These are phyloP conservation scores for Gorsachius magnificus DNA, from an alignment of 2,797 vertebrate genomes.

Conservation along the genomic window DNA sequence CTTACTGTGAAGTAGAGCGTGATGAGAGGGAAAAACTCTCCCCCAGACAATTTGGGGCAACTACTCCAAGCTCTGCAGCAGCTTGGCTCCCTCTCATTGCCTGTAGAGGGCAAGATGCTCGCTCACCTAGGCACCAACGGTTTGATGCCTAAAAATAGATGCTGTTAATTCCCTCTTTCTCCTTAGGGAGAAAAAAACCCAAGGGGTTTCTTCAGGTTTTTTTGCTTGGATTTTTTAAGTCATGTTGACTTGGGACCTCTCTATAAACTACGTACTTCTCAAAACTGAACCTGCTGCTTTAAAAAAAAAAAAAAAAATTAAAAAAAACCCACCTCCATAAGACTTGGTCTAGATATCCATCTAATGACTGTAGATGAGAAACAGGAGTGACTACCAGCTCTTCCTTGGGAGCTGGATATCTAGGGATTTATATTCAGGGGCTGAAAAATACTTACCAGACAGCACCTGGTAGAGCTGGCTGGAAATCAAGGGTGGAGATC, in stretches of 20 bases:
- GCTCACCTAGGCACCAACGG: not conserved
- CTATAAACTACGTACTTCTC: not conserved
- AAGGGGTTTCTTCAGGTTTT: not conserved
- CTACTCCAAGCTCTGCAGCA: not conserved
- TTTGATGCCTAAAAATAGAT: not conserved
- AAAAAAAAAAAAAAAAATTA: not conserved
- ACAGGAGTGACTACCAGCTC: not conserved
- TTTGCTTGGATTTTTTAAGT: not conserved
- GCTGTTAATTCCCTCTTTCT: not conserved
- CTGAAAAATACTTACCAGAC: not conserved
- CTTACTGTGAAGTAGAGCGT: not conserved
- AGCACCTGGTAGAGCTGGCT: constrained; percentile 1
- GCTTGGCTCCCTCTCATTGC: not conserved
- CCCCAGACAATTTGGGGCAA: not conserved
- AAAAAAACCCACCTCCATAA: not conserved
- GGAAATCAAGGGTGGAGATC: not conserved
- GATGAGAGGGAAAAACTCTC: not conserved
- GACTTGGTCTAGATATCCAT: not conserved
- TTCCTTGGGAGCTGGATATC: not conserved
- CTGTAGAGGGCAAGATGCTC: not conserved
- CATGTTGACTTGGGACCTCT: not conserved
- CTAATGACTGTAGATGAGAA: not conserved
- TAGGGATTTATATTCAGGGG: not conserved
- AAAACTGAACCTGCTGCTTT: not conserved
- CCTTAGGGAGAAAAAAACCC: not conserved